These are phyloP conservation scores for Sebastes schlegelii DNA, from an alignment of 2,113 vertebrate genomes.

Conservation along the genomic window DNA sequence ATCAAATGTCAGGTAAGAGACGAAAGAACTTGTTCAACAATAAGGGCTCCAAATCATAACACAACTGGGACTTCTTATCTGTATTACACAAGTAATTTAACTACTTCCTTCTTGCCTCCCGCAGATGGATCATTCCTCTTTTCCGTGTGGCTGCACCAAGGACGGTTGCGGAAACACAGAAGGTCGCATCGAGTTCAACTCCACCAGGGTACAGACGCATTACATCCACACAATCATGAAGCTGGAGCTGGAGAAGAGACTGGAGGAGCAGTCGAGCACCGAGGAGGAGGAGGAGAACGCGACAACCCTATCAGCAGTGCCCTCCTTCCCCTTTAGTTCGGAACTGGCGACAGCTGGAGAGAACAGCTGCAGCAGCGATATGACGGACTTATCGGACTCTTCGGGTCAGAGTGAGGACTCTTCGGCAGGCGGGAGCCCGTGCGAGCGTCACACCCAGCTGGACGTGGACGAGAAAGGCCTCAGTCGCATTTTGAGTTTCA, in stretches of 20 bases:
- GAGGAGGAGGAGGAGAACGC: slow-evolving; percentile 75
- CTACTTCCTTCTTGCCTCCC: background rate
- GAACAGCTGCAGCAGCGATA: slow-evolving; percentile 94
- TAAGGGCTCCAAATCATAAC: background rate
- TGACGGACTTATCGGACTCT: slow-evolving; percentile 90
- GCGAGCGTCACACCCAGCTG: slow-evolving; percentile 79
- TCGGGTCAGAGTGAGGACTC: slow-evolving; percentile 88
- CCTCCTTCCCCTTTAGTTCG: slow-evolving; percentile 87
- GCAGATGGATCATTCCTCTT: slow-evolving; percentile 97
- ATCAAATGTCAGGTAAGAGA: slow-evolving; percentile 95
- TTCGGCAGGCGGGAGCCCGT: slow-evolving; percentile 69
- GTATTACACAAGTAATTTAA: slow-evolving; percentile 9
- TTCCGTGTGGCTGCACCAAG: slow-evolving; percentile 95
- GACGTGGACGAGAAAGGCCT: slow-evolving; percentile 88
- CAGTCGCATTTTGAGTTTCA: slow-evolving; percentile 91
- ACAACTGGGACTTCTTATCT: background rate
- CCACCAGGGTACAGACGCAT: slow-evolving; percentile 93
- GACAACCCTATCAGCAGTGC: slow-evolving; percentile 57
- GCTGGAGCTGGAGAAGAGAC: slow-evolving; percentile 91
- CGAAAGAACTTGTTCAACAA: background rate
- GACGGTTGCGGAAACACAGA: slow-evolving; percentile 93
- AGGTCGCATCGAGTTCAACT: slow-evolving; percentile 96
- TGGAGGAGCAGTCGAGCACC: slow-evolving; percentile 82
- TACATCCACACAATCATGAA: slow-evolving; percentile 97
- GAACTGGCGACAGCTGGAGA: slow-evolving; percentile 84